phyloP scores from a whole-genome alignment of 2,888 invertebrate genomes.

The Cheilosia impressa region DNA sequence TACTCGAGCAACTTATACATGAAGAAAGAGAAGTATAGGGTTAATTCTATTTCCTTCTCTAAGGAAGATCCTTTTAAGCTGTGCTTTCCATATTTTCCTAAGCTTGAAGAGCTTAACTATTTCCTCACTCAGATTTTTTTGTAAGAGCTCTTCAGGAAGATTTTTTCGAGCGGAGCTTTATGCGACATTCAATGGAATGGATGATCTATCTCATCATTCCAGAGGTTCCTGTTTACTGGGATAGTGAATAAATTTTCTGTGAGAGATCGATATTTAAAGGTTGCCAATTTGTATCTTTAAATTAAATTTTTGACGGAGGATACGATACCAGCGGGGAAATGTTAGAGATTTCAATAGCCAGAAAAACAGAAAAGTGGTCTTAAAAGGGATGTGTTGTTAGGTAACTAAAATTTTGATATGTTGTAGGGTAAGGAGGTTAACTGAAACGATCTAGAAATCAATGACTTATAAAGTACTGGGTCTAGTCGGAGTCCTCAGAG shows the following conservation, averaged over 20 bases:
- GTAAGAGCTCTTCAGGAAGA: too few species aligned
- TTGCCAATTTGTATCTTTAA: neutral
- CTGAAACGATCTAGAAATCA: too few species aligned
- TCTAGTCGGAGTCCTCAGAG: too few species aligned
- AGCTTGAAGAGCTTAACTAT: neutral
- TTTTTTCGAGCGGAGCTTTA: too few species aligned
- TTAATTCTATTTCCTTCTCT: slow-evolving; percentile 6
- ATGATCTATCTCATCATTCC: neutral
- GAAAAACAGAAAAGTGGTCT: too few species aligned
- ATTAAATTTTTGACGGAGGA: neutral
- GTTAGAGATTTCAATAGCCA: neutral
- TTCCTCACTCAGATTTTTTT: too few species aligned
- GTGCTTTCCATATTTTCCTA: neutral
- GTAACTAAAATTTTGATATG: too few species aligned
- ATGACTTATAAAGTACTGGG: too few species aligned
- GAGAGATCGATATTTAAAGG: neutral
- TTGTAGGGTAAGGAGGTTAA: too few species aligned
- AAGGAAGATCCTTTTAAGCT: neutral
- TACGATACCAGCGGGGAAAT: neutral
- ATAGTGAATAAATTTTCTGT: neutral
- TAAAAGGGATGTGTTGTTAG: too few species aligned
- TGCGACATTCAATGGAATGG: too few species aligned
- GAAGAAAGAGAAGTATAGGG: neutral
- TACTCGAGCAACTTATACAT: neutral
- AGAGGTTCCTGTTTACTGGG: neutral